These are phyloP conservation scores for Chaunax sp. DNA, from an alignment of 2,797 vertebrate genomes.

Conservation along the genomic window DNA sequence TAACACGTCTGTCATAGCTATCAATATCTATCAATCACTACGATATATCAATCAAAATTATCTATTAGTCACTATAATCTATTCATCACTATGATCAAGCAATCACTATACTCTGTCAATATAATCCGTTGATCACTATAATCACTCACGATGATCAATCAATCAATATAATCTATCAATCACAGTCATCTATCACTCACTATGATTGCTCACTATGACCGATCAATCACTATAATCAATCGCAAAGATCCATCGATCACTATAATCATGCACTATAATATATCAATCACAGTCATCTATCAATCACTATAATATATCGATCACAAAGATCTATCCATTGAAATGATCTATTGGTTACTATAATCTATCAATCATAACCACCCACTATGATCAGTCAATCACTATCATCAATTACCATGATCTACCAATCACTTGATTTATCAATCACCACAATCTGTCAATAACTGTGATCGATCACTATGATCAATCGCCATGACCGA, in stretches of 20 bases:
- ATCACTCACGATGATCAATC: neutral
- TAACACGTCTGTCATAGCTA: neutral
- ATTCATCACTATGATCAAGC: no score
- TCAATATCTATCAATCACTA: neutral
- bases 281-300: no score
- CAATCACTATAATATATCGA: neutral
- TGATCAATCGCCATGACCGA: no score
- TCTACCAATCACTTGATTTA: no score
- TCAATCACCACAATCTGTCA: no score
- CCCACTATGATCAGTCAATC: neutral
- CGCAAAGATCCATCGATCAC: no score
- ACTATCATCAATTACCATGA: no score
- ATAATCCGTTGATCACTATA: no score
- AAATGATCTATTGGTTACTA: no score
- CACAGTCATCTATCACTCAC: neutral
- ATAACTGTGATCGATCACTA: neutral
- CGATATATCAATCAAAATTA: no score
- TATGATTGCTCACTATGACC: neutral
- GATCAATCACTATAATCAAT: neutral
- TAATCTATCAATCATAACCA: no score
- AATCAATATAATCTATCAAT: neutral
- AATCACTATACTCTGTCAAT: neutral
- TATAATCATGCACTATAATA: neutral
- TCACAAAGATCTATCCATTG: neutral
- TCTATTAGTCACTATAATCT: neutral